These are phyloP conservation scores for Nycticryphes semicollaris DNA, from an alignment of 2,113 vertebrate species.

Conservation along the genomic window DNA sequence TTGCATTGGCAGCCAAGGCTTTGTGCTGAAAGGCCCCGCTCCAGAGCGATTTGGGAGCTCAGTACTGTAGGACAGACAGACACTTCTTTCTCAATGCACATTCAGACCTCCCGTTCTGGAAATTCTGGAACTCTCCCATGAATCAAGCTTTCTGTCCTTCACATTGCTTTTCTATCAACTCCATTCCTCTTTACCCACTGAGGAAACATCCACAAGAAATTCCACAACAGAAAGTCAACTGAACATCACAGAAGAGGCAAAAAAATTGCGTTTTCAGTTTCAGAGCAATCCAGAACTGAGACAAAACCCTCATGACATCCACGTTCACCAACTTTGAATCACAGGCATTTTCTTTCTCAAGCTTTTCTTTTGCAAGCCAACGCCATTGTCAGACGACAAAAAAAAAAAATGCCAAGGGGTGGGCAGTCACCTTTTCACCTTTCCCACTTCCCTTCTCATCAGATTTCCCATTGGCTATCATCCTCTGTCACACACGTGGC, in stretches of 20 bases:
- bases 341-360: neutral
- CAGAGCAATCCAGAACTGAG: neutral
- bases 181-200: neutral
- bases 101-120: neutral
- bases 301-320: neutral
- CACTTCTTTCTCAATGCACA: neutral
- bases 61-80: neutral
- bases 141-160: neutral
- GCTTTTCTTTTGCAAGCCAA: neutral
- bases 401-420: rapidly evolving
- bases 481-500: neutral
- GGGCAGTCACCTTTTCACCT: neutral
- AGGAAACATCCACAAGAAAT: neutral
- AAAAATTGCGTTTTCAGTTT: neutral
- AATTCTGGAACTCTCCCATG: neutral
- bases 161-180: neutral
- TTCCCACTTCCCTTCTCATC: neutral
- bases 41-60: neutral
- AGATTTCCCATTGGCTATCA: rapidly evolving
- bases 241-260: neutral
- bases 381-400: neutral
- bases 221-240: neutral
- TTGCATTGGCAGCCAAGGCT: neutral
- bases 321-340: neutral
- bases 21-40: neutral